These are phyloP conservation scores for Otus sunia DNA, from an alignment of 2,113 vertebrate species.

Conservation along the genomic window DNA sequence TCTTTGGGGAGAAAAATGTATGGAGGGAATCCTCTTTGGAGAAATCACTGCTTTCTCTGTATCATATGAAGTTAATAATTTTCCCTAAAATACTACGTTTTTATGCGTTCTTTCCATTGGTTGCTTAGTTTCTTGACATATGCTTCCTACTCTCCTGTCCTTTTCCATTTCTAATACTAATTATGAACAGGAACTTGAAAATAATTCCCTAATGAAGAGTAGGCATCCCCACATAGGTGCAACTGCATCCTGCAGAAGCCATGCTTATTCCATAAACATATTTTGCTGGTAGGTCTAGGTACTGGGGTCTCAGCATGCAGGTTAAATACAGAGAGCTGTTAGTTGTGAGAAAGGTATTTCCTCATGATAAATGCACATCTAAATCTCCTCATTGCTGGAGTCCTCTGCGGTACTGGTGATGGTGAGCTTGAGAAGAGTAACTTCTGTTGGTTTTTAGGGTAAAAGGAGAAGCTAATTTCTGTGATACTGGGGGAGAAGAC, in stretches of 20 bases:
- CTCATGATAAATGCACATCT: accelerated
- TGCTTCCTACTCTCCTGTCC: not conserved
- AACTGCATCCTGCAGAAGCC: not conserved
- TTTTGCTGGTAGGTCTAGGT: not conserved
- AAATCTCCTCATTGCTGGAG: not conserved
- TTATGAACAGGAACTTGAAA: not conserved
- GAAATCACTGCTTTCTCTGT: not conserved
- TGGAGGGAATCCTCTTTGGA: not conserved
- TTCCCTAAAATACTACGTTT: not conserved
- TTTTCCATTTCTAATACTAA: not conserved
- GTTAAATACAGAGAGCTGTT: not conserved
- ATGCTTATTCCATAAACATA: not conserved
- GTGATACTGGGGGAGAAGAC: accelerated
- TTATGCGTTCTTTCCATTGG: not conserved
- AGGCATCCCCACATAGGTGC: not conserved
- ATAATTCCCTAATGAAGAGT: not conserved
- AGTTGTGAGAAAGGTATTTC: not conserved
- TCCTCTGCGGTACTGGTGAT: not conserved
- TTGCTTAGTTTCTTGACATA: not conserved
- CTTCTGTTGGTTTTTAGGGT: not conserved
- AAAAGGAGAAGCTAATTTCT: not conserved
- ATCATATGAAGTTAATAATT: not conserved
- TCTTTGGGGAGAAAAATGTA: not conserved
- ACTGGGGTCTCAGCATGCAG: not conserved
- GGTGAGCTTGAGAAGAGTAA: not conserved